Evolutionary conservation across 2,113 vertebrate genomes (phyloP), one percentile per base, ranked within the genome.

Genomic region (Sula dactylatra): DNA sequence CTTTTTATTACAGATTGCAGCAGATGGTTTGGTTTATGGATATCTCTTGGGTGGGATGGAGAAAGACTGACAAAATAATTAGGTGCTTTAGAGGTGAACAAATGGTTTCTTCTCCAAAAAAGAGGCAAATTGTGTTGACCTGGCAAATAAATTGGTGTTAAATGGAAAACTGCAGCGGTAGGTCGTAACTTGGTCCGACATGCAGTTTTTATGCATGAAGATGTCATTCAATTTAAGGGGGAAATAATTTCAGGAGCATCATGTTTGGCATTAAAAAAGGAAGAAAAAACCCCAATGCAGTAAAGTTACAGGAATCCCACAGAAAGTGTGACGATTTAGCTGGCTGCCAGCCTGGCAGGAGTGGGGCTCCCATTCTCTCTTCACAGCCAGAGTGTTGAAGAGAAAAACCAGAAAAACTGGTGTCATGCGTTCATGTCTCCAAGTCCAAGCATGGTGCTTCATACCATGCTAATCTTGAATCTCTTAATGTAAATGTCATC

Each of bases 131-230:
- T 12, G 6, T 81, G 44, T 82, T 86, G 55, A 34, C 78, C 31
- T 67, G 49, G 55, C 11, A 22, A 18, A n/a, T 50, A 19, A 69
- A 58, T 12, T 58, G 74, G 14, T 88, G 40, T 64, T 52, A 27
- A 49, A 44, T 66, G 52, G 81, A 38, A 73, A 81, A 38, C 26
- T 38, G 42, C 67, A 47, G 38, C 22, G 65, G 11, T 26, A 36
- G 61, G 16, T 72, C 2, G 0, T 65, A 56, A n/a, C 52, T 61
- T 1, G 1, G 38, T 54, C 59, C 70, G 79, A 4, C 27, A 2
- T n/a, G 69, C 7, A 12, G 40, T 6, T 74, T 62, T 86, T 86
- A 21, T 44, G 26, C n/a, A 7, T 32, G 22, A 77, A 17, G 2
- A 1, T 34, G 8, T 58, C 3, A 5, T 52, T 85, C 77, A 49